Conservation (phyloP, 2,797 vertebrate genomes). For the Gymnopithys bicolor region DNA sequence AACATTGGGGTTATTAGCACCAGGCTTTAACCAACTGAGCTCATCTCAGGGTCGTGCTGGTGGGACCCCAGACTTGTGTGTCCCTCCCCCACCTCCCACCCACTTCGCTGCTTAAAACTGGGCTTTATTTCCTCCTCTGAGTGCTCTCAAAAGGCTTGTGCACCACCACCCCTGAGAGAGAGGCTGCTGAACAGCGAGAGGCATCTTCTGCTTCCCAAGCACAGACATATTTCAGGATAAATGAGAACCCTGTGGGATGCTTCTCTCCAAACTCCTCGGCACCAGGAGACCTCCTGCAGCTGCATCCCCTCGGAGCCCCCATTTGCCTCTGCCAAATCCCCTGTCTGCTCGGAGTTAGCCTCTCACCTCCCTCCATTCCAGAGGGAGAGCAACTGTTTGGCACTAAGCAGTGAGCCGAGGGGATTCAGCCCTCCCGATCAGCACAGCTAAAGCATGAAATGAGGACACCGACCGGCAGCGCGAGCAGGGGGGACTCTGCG, state of each 20-base stretch:
- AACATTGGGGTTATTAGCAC: neutral
- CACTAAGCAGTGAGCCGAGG: slow-evolving; percentile 74
- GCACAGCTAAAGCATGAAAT: slow-evolving; percentile 81
- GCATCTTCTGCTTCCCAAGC: neutral
- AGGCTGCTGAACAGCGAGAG: neutral
- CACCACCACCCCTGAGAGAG: neutral
- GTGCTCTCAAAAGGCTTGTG: neutral
- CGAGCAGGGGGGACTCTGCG: slow-evolving; percentile 17
- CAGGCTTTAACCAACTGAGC: neutral
- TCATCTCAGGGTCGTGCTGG: neutral
- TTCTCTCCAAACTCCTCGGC: neutral
- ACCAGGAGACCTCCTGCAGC: slow-evolving; percentile 21
- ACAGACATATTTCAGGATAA: neutral
- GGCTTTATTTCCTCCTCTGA: neutral
- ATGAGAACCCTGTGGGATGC: neutral
- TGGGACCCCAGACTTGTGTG: neutral
- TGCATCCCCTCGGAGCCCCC: slow-evolving; percentile 42
- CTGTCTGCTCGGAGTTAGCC: slow-evolving; percentile 64
- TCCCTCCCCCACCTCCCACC: neutral
- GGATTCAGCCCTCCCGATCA: slow-evolving; percentile 78
- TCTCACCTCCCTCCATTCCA: slow-evolving; percentile 69
- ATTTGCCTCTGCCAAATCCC: slow-evolving; percentile 71
- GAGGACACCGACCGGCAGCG: slow-evolving; percentile 69
- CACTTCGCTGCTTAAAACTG: neutral
- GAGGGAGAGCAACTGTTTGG: slow-evolving; percentile 67